phyloP scores from a whole-genome alignment of 2,888 invertebrate genomes.

The Oligia strigilis region DNA sequence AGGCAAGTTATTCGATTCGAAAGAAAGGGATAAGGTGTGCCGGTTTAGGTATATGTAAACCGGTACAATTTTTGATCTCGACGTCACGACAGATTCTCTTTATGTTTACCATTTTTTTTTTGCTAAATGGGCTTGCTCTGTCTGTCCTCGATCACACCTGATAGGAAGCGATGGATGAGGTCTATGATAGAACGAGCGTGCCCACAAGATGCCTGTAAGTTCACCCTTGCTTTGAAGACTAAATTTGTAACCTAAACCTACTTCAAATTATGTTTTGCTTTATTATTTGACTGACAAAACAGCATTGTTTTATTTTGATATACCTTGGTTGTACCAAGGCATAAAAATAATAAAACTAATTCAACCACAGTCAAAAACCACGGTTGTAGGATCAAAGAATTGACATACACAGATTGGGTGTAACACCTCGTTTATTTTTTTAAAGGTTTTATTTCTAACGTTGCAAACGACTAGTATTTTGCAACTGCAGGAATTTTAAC shows the following conservation, averaged over 20 bases:
- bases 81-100: neutral
- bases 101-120: neutral
- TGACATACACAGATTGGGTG: slow-evolving; percentile 17
- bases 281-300: neutral
- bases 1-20: neutral
- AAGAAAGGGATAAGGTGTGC: neutral
- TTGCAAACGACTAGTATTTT: slow-evolving; percentile 18
- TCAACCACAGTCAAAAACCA: slow-evolving; percentile 1
- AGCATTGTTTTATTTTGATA: too few species aligned
- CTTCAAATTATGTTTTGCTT: neutral
- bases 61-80: too few species aligned
- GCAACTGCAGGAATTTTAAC: slow-evolving; percentile 13
- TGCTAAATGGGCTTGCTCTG: neutral
- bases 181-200: neutral
- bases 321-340: neutral
- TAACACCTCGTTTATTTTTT: slow-evolving; percentile 10
- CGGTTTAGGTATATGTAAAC: neutral
- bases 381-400: slow-evolving; percentile 4
- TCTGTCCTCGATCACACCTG: neutral
- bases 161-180: neutral
- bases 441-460: slow-evolving; percentile 10
- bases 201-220: neutral
- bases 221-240: neutral
- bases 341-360: neutral
- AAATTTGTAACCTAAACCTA: neutral